Evolutionary conservation across 1,140 invertebrate genomes (phyloP).

Genomic region (Telenomus remus): DNA sequence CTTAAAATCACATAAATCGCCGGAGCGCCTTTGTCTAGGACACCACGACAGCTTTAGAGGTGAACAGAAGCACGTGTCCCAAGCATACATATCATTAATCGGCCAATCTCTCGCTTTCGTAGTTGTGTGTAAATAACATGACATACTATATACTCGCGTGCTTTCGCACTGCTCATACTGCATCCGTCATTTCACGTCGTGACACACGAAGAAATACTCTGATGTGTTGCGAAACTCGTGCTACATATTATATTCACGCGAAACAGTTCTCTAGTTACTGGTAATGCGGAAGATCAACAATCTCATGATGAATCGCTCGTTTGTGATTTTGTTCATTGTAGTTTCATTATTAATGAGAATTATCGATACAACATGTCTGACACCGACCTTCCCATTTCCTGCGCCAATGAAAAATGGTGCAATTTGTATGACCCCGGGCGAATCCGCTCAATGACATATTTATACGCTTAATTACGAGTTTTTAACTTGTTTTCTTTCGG

Average conservation of each 20-base stretch:
- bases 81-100: slow-evolving; percentile 57
- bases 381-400: not conserved
- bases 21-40: slow-evolving; percentile 34
- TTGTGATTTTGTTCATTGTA: slow-evolving; percentile 7
- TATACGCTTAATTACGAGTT: slow-evolving; percentile 33
- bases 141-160: slow-evolving; percentile 43
- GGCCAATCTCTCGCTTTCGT: slow-evolving; percentile 55
- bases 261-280: slow-evolving; percentile 35
- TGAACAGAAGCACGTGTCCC: slow-evolving; percentile 50
- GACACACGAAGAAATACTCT: slow-evolving; percentile 53
- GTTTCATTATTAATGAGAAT: slow-evolving; percentile 24
- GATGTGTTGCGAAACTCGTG: slow-evolving; percentile 38
- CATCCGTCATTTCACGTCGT: slow-evolving; percentile 40
- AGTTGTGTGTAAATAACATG: slow-evolving; percentile 52
- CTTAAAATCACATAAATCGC: slow-evolving; percentile 55
- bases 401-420: slow-evolving; percentile 9
- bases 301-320: slow-evolving; percentile 15
- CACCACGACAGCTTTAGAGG: slow-evolving; percentile 43
- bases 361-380: slow-evolving; percentile 12
- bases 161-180: slow-evolving; percentile 44
- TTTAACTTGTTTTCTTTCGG: slow-evolving; percentile 27
- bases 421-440: slow-evolving; percentile 11
- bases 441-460: slow-evolving; percentile 15
- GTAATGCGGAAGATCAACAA: slow-evolving; percentile 23
- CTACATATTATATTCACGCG: slow-evolving; percentile 23